Evolutionary conservation across 2,888 invertebrate genomes (phyloP).

Genomic region (Napeogenes sylphis): DNA sequence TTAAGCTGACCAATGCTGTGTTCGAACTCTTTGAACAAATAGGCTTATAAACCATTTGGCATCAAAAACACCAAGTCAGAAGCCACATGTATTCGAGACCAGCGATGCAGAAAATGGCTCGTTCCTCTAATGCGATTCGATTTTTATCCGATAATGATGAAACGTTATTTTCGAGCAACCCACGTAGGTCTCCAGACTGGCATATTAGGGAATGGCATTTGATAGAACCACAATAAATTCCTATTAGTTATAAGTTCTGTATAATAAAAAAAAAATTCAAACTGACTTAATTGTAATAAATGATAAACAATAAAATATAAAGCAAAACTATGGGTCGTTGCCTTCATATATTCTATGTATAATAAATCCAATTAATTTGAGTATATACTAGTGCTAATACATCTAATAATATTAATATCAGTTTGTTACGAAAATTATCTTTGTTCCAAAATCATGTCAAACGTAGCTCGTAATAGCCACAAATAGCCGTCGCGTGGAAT

Average conservation of each 20-base stretch:
- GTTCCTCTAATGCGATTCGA: constrained; percentile 1
- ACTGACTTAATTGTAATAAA: no score
- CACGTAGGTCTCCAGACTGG: background rate
- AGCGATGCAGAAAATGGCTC: constrained; percentile 4
- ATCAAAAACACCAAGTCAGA: background rate
- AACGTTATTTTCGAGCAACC: constrained; percentile 3
- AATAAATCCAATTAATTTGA: no score
- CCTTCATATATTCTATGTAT: no score
- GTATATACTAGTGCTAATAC: background rate
- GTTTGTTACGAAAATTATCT: constrained; percentile 2
- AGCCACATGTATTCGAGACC: background rate
- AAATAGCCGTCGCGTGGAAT: constrained; percentile 19
- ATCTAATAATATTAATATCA: background rate
- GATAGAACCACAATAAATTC: no score
- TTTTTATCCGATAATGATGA: constrained; percentile 4
- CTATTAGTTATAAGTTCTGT: no score
- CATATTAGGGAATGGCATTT: no score
- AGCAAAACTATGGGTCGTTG: no score
- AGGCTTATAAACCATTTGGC: background rate
- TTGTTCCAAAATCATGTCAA: constrained; percentile 5
- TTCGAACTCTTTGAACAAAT: background rate
- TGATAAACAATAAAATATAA: no score
- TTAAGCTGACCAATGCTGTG: no score
- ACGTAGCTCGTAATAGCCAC: constrained; percentile 9
- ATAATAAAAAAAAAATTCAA: no score